Conservation (phyloP, 2,797 vertebrate genomes). For the Gila robusta region DNA sequence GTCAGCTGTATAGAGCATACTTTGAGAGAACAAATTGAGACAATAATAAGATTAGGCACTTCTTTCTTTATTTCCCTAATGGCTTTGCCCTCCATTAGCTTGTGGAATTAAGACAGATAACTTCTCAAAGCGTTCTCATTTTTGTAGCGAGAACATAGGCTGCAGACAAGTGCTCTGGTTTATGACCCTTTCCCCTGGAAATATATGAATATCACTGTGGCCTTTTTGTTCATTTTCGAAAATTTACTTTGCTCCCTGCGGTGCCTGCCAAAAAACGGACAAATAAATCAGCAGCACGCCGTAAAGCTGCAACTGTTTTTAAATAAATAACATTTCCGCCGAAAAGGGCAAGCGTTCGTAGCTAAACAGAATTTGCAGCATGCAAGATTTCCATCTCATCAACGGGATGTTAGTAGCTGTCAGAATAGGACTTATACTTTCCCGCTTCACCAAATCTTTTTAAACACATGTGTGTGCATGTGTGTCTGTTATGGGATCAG, state of each 20-base stretch:
- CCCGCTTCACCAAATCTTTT: slow-evolving; percentile 57
- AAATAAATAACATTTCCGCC: slow-evolving; percentile 62
- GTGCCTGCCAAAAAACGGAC: slow-evolving; percentile 45
- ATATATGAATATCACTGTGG: slow-evolving; percentile 58
- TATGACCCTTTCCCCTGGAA: slow-evolving; percentile 58
- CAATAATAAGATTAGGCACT: slow-evolving; percentile 70
- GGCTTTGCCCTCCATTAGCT: slow-evolving; percentile 78
- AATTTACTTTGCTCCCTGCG: slow-evolving; percentile 65
- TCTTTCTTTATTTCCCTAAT: slow-evolving; percentile 74
- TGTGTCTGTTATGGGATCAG: slow-evolving; percentile 50
- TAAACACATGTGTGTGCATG: slow-evolving; percentile 52
- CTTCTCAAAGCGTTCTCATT: slow-evolving; percentile 59
- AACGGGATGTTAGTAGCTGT: slow-evolving; percentile 53
- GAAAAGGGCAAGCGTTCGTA: slow-evolving; percentile 65
- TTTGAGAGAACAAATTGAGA: slow-evolving; percentile 59
- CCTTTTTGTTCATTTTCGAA: slow-evolving; percentile 60
- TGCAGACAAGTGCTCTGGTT: slow-evolving; percentile 36
- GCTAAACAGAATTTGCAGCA: slow-evolving; percentile 55
- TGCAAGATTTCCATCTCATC: slow-evolving; percentile 59
- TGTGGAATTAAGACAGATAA: slow-evolving; percentile 77
- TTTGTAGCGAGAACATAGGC: slow-evolving; percentile 19
- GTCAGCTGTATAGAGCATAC: slow-evolving; percentile 43
- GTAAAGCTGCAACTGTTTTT: slow-evolving; percentile 59
- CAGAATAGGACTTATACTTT: slow-evolving; percentile 56
- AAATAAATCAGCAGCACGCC: slow-evolving; percentile 65